Evolutionary conservation across 2,797 vertebrate species (phyloP), one percentile per base, ranked within the genome.

Genomic region (Myripristis murdjan): DNA sequence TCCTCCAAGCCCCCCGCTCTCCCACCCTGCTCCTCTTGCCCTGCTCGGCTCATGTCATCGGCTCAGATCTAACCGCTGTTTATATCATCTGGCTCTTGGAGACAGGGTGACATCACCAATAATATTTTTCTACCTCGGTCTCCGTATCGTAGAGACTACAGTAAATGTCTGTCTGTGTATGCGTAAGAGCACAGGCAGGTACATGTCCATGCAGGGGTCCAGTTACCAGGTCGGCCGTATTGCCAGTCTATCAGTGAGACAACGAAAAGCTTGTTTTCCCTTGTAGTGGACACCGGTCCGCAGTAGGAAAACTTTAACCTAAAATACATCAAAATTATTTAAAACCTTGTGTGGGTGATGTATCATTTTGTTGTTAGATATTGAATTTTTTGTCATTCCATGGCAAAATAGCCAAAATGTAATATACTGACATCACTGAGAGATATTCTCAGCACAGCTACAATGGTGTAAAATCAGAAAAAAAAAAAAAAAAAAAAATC

Each of bases 81-180:
- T 91, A 84, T 90, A 75, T 65, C 65, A 73, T 79, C 57, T 5
- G 77, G 87, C 79, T 90, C 92, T 79, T 92, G 82, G 92, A 93
- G 91, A 93, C 90, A 79, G 78, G 54, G 64, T 90, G 91, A 92
- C 85, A 83, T 94, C 92, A 92, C 80, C 64, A 65, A 83, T 87
- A 89, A 92, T 89, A 89, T 87, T 92, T 73, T 89, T 91, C 71
- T 78, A 24, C 74, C 46, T 15, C 41, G 59, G 43, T 62, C 64
- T 86, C 78, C 79, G 75, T 82, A 79, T 93, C 87, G 23, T 55
- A 26, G 65, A 64, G 57, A 72, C 70, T 77, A 72, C 64, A 82
- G 72, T 73, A 74, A 82, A 62, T 37, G 23, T 71, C 60, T 75
- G 74, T 14, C 7, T 7, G 41, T 16, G 28, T 2, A 6, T 37